Conservation (phyloP, 2,797 vertebrate species). For the Fundulus diaphanus region DNA sequence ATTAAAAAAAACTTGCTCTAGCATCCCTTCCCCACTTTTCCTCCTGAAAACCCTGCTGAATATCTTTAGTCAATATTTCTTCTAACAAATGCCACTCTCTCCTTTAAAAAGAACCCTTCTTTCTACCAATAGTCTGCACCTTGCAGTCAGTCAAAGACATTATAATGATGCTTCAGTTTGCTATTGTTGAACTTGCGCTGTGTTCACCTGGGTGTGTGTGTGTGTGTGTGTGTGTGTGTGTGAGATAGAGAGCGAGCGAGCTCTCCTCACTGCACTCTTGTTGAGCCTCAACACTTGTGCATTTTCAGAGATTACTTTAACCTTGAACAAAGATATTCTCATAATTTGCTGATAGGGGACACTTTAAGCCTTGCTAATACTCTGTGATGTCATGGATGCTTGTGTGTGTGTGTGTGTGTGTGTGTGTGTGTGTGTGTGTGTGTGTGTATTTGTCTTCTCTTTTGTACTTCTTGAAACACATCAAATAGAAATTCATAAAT, state of each 20-base stretch:
- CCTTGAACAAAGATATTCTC: not conserved
- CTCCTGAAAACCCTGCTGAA: not conserved
- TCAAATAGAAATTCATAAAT: not conserved
- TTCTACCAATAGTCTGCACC: not conserved
- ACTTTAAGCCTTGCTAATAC: not conserved
- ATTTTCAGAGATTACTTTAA: conserved; percentile 39
- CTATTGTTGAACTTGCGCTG: conserved; percentile 4
- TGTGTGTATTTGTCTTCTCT: not conserved
- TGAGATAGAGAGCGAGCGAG: not conserved
- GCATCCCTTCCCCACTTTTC: not conserved
- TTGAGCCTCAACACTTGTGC: conserved; percentile 30
- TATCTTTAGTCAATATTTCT: conserved; percentile 3
- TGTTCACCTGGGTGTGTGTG: conserved; percentile 20
- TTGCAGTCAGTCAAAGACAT: not conserved
- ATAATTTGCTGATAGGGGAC: not conserved
- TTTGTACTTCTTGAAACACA: not conserved
- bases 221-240: not conserved
- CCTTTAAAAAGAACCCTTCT: not conserved
- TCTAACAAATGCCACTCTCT: conserved; percentile 12
- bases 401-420: not conserved
- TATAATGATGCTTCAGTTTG: not conserved
- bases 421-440: not conserved
- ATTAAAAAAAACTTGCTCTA: not conserved
- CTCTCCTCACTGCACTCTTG: conserved; percentile 17
- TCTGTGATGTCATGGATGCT: not conserved